Percentiles rank a stretch among this genome's conserved stretches.
These are phyloP conservation scores for Peromyscus attwateri DNA, from an alignment of 2,797 vertebrate genomes.

Conservation along the genomic window DNA sequence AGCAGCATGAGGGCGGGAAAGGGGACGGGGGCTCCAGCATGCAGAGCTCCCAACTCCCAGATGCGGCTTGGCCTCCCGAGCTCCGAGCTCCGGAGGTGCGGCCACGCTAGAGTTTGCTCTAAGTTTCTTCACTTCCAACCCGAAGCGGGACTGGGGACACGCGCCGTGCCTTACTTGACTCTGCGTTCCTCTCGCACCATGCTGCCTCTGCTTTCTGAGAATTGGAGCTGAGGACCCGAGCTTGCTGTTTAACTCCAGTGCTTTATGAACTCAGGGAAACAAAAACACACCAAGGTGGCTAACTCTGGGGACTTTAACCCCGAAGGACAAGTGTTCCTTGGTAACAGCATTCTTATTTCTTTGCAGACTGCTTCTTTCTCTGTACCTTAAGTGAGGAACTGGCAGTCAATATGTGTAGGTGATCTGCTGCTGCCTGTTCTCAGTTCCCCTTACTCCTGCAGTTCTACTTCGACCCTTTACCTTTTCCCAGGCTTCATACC, in stretches of 20 bases:
- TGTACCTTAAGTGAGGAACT: background rate
- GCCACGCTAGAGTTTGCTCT: conserved; percentile 41
- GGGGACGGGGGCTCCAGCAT: background rate
- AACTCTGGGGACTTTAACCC: conserved; percentile 44
- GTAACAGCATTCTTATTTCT: background rate
- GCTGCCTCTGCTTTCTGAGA: background rate
- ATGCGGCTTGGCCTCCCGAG: background rate
- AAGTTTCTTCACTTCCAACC: conserved; percentile 72
- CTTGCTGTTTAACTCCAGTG: background rate
- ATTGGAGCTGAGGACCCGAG: background rate
- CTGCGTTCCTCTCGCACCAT: background rate
- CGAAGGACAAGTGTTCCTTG: background rate
- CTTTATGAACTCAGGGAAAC: conserved; percentile 42
- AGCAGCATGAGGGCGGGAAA: background rate
- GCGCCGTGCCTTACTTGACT: background rate
- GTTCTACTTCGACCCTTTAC: background rate
- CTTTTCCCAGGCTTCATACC: background rate
- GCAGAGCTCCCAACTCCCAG: background rate
- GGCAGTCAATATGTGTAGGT: conserved; percentile 18
- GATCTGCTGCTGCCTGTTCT: background rate
- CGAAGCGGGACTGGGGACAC: background rate
- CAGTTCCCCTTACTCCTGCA: background rate
- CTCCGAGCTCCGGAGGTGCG: background rate
- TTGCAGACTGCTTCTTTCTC: conserved; percentile 29
- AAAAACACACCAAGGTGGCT: conserved; percentile 43